Conservation (phyloP, 2,888 invertebrate species). For the Urechis unicinctus region DNA sequence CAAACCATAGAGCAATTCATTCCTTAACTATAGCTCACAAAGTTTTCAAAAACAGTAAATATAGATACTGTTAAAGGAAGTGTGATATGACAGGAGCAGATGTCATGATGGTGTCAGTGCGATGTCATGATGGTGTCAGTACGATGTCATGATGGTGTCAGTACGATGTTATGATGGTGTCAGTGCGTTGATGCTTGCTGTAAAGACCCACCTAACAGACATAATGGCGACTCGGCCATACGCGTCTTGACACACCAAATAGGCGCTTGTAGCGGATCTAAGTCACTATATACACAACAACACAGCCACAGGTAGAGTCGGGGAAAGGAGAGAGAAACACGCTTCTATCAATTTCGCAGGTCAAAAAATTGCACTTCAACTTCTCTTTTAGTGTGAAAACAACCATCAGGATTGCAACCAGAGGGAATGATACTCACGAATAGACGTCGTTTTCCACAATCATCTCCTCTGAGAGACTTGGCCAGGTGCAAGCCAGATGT, state of each 20-base stretch:
- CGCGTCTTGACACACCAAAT: constrained; percentile 61
- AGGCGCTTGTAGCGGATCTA: constrained; percentile 73
- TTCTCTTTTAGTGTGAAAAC: neutral
- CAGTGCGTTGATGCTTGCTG: too few species aligned
- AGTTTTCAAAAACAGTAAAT: too few species aligned
- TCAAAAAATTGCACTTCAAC: too few species aligned
- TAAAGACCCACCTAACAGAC: constrained; percentile 59
- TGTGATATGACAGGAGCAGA: too few species aligned
- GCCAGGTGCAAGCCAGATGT: constrained; percentile 77
- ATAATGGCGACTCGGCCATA: constrained; percentile 64
- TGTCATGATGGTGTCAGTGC: too few species aligned
- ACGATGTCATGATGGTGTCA: too few species aligned
- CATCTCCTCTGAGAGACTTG: constrained; percentile 73
- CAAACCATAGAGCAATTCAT: neutral
- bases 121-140: too few species aligned
- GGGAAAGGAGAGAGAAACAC: constrained; percentile 1
- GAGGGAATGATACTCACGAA: constrained; percentile 51
- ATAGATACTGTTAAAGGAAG: too few species aligned
- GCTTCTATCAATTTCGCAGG: too few species aligned
- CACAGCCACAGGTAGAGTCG: neutral
- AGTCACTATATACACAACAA: constrained; percentile 56
- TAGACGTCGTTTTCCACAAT: constrained; percentile 81
- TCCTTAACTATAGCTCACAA: neutral
- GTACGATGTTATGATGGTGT: too few species aligned
- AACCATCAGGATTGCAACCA: neutral